Evolutionary conservation across 2,113 vertebrate genomes (phyloP).

Genomic region (Argyrosomus japonicus): DNA sequence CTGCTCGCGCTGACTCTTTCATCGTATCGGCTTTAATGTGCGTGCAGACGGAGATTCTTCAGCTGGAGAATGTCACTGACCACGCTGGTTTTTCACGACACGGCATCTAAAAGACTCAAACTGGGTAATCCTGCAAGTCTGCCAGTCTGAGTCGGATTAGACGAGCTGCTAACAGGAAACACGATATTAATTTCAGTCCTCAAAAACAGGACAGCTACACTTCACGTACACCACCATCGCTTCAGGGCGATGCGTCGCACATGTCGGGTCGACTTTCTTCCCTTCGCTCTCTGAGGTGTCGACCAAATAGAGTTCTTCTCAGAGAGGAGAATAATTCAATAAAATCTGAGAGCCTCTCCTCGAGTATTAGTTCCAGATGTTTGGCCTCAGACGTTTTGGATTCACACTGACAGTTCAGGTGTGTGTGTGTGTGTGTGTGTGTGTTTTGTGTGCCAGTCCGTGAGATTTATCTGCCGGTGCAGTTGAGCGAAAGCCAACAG

Average conservation of each 20-base stretch:
- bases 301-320: constrained; percentile 48
- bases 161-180: constrained; percentile 72
- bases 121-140: constrained; percentile 77
- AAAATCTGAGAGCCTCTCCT: constrained; percentile 50
- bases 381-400: constrained; percentile 65
- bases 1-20: constrained; percentile 41
- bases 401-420: constrained; percentile 51
- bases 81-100: not conserved
- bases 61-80: constrained; percentile 42
- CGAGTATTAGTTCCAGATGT: constrained; percentile 76
- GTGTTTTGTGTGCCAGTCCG: constrained; percentile 44
- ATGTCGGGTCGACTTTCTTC: constrained; percentile 30
- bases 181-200: constrained; percentile 78
- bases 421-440: constrained; percentile 27
- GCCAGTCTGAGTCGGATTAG: constrained; percentile 79
- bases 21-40: constrained; percentile 30
- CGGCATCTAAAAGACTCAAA: constrained; percentile 46
- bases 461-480: constrained; percentile 68
- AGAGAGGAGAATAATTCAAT: constrained; percentile 57
- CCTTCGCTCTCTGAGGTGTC: constrained; percentile 25
- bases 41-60: constrained; percentile 32
- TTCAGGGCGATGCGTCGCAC: constrained; percentile 48
- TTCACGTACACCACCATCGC: constrained; percentile 25
- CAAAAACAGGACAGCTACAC: constrained; percentile 69
- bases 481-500: constrained; percentile 70